phyloP scores from a whole-genome alignment of 2,113 vertebrate species.

The Cervus canadensis region DNA sequence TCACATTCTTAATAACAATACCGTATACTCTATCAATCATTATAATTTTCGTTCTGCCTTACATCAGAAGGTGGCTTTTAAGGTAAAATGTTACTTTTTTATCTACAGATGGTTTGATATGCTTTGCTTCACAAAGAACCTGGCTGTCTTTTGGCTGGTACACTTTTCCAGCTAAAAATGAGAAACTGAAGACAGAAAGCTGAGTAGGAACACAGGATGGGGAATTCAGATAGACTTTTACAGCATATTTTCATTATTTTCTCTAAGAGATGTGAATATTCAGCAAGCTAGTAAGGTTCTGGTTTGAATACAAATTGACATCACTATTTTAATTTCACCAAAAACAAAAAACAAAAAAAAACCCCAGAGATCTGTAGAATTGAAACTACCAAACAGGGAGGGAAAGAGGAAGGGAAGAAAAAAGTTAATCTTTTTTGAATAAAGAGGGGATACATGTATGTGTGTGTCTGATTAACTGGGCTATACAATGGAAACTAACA shows the following conservation, averaged over 20 bases:
- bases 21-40: neutral
- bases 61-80: neutral
- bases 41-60: neutral
- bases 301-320: neutral
- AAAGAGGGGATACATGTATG: neutral
- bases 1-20: conserved; percentile 1
- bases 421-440: neutral
- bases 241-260: neutral
- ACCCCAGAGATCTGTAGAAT: neutral
- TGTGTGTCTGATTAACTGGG: neutral
- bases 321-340: neutral
- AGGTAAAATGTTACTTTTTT: neutral
- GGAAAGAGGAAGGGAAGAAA: neutral
- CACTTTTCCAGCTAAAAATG: neutral
- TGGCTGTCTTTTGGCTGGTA: neutral
- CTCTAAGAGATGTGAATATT: neutral
- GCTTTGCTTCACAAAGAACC: neutral
- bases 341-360: neutral
- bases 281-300: neutral
- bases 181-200: neutral
- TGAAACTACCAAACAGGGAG: neutral
- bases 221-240: neutral
- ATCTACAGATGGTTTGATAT: conserved; percentile 11
- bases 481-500: neutral
- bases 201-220: neutral